Percentiles rank a stretch among this genome's conserved stretches.
phyloP scores from a whole-genome alignment of 2,888 invertebrate species.

The Mechanitis mazaeus region DNA sequence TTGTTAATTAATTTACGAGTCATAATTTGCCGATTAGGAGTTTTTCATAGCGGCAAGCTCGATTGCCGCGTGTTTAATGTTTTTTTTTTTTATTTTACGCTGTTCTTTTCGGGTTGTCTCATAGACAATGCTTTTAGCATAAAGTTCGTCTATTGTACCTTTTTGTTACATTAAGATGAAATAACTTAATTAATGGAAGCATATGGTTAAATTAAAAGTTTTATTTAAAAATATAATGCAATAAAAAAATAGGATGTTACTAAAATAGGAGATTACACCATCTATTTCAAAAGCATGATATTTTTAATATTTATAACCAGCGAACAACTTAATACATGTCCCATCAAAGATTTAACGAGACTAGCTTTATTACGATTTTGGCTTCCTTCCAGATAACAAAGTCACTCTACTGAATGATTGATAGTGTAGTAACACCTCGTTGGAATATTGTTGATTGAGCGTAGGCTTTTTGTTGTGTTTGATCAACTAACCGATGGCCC shows the following conservation, averaged over 20 bases:
- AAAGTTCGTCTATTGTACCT: too few species aligned
- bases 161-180: too few species aligned
- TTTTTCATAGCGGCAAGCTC: too few species aligned
- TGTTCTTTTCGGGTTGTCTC: too few species aligned
- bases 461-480: conserved; percentile 71
- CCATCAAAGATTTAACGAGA: conserved; percentile 65
- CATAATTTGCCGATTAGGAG: too few species aligned
- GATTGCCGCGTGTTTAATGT: too few species aligned
- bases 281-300: conserved; percentile 21
- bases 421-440: conserved; percentile 70
- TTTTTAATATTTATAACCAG: conserved; percentile 36
- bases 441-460: conserved; percentile 69
- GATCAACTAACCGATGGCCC: conserved; percentile 67
- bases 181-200: too few species aligned
- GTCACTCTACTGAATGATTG: conserved; percentile 56
- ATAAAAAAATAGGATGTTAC: not conserved
- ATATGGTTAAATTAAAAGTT: too few species aligned
- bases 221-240: not conserved
- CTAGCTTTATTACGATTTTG: conserved; percentile 69
- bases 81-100: too few species aligned
- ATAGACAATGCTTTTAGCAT: too few species aligned
- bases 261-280: not conserved
- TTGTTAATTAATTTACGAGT: too few species aligned
- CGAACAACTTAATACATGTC: conserved; percentile 48
- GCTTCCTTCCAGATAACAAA: conserved; percentile 64